These are phyloP conservation scores for Egretta garzetta DNA, from an alignment of 2,113 vertebrate species.

Conservation along the genomic window DNA sequence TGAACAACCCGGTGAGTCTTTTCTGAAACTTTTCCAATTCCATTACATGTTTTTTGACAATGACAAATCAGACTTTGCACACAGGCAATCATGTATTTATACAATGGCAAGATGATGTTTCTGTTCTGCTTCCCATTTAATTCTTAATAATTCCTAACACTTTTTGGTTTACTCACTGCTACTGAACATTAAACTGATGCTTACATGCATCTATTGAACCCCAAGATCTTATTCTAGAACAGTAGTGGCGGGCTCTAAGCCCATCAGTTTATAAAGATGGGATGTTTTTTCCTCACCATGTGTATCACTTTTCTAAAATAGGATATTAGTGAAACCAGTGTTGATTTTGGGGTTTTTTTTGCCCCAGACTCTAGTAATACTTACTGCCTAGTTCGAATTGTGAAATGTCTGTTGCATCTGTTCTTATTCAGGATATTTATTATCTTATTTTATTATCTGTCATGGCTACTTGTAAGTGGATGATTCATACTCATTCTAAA, in stretches of 20 bases:
- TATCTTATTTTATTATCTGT: neutral
- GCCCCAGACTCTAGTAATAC: neutral
- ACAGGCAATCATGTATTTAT: neutral
- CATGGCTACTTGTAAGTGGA: neutral
- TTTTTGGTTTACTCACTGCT: neutral
- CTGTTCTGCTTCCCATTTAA: neutral
- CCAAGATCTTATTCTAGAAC: neutral
- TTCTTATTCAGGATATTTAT: neutral
- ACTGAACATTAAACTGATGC: neutral
- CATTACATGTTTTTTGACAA: neutral
- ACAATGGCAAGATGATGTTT: neutral
- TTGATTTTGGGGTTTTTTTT: neutral
- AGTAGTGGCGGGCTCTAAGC: neutral
- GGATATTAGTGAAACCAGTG: neutral
- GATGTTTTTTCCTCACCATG: too few species aligned
- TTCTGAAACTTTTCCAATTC: neutral
- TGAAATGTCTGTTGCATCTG: neutral
- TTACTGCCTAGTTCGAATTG: neutral
- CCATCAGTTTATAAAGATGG: neutral
- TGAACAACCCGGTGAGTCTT: neutral
- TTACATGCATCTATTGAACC: neutral
- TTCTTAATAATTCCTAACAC: neutral
- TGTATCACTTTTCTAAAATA: neutral
- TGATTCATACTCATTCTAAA: neutral
- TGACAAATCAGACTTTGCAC: neutral